Evolutionary conservation across 2,113 vertebrate species (phyloP).

Genomic region (Dasypus novemcinctus): DNA sequence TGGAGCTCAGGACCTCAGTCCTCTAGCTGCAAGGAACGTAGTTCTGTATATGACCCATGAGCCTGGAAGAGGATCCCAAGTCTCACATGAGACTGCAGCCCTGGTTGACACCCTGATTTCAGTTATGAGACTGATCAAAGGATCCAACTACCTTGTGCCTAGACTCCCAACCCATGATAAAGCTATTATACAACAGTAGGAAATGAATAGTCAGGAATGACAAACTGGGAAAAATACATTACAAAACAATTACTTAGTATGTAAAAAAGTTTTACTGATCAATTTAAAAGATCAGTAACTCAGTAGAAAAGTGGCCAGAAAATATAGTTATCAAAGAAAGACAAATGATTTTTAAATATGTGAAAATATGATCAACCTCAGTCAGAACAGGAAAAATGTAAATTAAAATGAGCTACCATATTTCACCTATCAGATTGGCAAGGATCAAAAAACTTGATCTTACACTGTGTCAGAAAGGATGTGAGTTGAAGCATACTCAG

Average conservation of each 20-base stretch:
- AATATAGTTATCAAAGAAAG: background rate
- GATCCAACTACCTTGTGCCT: background rate
- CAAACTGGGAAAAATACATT: background rate
- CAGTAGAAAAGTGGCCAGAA: background rate
- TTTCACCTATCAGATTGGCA: background rate
- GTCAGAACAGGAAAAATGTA: background rate
- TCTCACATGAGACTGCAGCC: background rate
- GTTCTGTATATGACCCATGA: background rate
- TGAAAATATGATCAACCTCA: background rate
- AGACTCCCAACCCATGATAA: background rate
- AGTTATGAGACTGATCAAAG: background rate
- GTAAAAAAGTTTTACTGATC: background rate
- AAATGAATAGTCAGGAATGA: conserved; percentile 13
- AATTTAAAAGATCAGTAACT: background rate
- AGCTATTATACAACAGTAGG: background rate
- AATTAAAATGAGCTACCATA: conserved; percentile 32
- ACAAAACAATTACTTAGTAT: background rate
- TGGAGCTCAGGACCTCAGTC: background rate
- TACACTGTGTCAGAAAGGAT: background rate
- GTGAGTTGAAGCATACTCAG: background rate
- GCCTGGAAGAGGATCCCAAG: background rate
- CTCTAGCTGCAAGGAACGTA: background rate
- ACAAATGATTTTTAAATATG: background rate
- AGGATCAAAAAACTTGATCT: background rate
- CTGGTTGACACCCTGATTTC: background rate